Evolutionary conservation across 2,113 vertebrate genomes (phyloP).

Genomic region (Prochilodus magdalenae): DNA sequence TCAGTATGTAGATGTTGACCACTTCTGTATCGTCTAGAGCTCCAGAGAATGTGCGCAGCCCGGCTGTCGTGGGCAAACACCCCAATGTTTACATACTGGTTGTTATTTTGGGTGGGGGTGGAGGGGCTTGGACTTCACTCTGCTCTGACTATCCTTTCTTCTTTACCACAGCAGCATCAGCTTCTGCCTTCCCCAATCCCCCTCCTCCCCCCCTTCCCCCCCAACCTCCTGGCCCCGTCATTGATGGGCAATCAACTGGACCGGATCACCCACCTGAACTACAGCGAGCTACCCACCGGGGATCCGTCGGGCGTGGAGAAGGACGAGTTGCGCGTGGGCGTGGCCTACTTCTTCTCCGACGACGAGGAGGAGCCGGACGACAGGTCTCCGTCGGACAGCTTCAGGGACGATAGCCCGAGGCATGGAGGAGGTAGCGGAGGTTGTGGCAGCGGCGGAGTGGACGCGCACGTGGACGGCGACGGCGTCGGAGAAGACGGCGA

Average conservation of each 20-base stretch:
- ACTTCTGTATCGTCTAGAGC: no score
- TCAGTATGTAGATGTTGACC: no score
- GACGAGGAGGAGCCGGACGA: conserved; percentile 99
- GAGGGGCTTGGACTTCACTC: background rate
- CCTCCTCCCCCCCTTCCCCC: conserved; percentile 70
- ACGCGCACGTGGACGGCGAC: background rate
- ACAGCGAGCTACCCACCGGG: conserved; percentile 98
- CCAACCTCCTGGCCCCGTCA: conserved; percentile 78
- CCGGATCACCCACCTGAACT: conserved; percentile 99
- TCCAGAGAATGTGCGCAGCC: no score
- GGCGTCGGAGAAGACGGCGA: conserved; percentile 64
- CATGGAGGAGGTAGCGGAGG: background rate
- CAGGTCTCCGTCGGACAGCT: conserved; percentile 91
- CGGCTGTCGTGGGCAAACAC: no score
- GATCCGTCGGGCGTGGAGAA: conserved; percentile 98
- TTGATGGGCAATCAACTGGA: conserved; percentile 99
- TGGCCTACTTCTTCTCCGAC: conserved; percentile 99
- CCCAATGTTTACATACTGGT: background rate
- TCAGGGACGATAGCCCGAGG: conserved; percentile 82
- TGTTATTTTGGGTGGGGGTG: background rate
- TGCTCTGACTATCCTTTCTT: background rate
- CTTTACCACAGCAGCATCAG: conserved; percentile 74
- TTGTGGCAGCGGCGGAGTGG: background rate
- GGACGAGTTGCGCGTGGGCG: conserved; percentile 98
- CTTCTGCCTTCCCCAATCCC: conserved; percentile 78